Evolutionary conservation across 2,888 invertebrate species (phyloP), one percentile per base, ranked within the genome.

Genomic region (Allolobophora icterica): DNA sequence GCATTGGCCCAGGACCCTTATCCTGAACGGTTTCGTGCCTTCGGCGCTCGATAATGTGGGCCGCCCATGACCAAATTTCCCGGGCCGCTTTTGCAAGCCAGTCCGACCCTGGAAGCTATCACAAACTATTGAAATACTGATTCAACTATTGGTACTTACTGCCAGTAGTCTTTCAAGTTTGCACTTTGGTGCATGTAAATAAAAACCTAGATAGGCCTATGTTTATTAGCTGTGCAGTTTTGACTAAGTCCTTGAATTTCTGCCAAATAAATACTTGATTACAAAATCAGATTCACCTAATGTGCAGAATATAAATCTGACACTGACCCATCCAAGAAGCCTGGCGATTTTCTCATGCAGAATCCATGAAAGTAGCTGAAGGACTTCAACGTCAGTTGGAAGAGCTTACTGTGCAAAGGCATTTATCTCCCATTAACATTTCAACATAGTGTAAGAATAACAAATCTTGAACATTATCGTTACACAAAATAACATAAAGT

Each of bases 311-410:
- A 24, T 35, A 87, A n/a, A 87, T 87, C 8, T 35, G 21, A 38
- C 45, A 90, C 52, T 35, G 19, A 90, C 90, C 71, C 34, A 33
- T 90, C 90, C 24, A 58, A n/a, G 52, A 58, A 35, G 19, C 58
- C 58, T 24, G 90, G 45, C 1, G 91, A 84, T 38, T 90, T 52
- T 24, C 34, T 35, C 91, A 93, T 91, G 89, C 94, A 94, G 91
- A 94, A 94, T 45, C 93, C 93, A 91, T 95, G 95, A 92, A 94
- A 95, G 92, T 94, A 95, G 84, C 94, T 93, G 92, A 94, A 94
- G 24, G 94, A 94, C 92, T 94, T 94, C 30, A 93, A 92, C 13
- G 94, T 93, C 38, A 95, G 92, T 58, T 94, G 94, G 92, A 94
- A 93, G 90, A 95, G 92, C 91, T 94, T 93, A 91, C 95, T 95